Evolutionary conservation across 2,797 vertebrate genomes (phyloP), one percentile per base, ranked within the genome.

Genomic region (Kryptopterus vitreolus): DNA sequence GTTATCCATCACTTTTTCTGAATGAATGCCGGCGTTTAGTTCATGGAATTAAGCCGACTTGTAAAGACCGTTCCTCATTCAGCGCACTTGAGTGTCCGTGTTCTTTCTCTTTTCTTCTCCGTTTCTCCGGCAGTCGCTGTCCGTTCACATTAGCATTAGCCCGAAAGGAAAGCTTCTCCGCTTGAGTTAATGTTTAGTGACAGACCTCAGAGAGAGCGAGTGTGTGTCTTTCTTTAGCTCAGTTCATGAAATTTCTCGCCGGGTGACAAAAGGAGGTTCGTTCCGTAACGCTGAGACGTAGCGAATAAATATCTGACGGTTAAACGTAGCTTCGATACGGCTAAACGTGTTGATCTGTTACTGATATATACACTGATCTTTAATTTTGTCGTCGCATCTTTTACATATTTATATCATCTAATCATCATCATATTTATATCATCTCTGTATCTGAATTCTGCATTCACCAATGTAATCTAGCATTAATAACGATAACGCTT

Each of bases 171-270:
- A 88, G 85, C 78, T 38, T 68, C 61, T 71, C 87, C 87, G 92
- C 88, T 89, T 78, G 86, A 87, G 89, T 87, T 89, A 90, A 93
- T 91, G 87, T 89, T 89, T 78, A 85, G 88, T 90, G 92, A 92
- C 92, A 88, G 87, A 58, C 85, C 89, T 90, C 83, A 72, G 81
- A 91, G 89, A 89, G 83, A 81, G 81, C 72, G 70, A 86, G 84
- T 87, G 87, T 89, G 89, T 91, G 91, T 80, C 89, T 91, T 90
- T 83, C 83, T 85, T 79, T 78, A 70, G 85, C 86, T 83, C 83
- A 82, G 76, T 77, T 77, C 57, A 82, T 85, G 81, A 84, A 91
- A 85, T 90, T 86, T 75, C 55, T 79, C 12, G 53, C 82, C 69
- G 85, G 84, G 53, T 59, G 71, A 72, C 62, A 78, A 82, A n/a